Conservation (phyloP, 2,888 invertebrate genomes). For the Stenichneumon culpator region DNA sequence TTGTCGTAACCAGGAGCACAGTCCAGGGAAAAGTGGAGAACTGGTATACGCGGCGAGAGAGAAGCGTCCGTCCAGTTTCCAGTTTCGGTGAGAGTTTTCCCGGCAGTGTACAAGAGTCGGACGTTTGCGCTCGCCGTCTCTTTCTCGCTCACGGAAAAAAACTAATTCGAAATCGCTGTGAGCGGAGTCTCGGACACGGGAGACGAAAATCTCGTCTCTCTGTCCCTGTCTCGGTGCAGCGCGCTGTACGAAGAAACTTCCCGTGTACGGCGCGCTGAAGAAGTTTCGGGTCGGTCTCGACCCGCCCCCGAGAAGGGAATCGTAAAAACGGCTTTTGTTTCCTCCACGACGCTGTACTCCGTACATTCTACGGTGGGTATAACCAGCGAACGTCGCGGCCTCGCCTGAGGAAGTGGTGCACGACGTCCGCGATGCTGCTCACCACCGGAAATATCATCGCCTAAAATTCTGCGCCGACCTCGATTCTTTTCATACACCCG, state of each 20-base stretch:
- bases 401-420: slow-evolving; percentile 39
- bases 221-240: slow-evolving; percentile 29
- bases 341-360: slow-evolving; percentile 31
- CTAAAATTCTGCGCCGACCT: slow-evolving; percentile 46
- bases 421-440: slow-evolving; percentile 31
- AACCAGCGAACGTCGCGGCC: slow-evolving; percentile 2
- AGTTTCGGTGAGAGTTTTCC: slow-evolving; percentile 54
- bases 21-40: slow-evolving; percentile 44
- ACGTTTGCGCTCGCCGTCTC: slow-evolving; percentile 21
- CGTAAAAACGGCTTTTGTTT: slow-evolving; percentile 69
- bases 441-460: slow-evolving; percentile 54
- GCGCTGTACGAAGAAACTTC: slow-evolving; percentile 60
- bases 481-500: slow-evolving; percentile 37
- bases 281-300: slow-evolving; percentile 50
- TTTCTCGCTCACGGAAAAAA: slow-evolving; percentile 22
- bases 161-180: slow-evolving; percentile 67
- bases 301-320: slow-evolving; percentile 22
- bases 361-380: slow-evolving; percentile 36
- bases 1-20: slow-evolving; percentile 28
- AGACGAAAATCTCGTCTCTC: slow-evolving; percentile 48
- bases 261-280: slow-evolving; percentile 43
- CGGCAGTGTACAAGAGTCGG: slow-evolving; percentile 43
- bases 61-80: slow-evolving; percentile 42
- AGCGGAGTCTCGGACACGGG: slow-evolving; percentile 42
- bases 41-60: slow-evolving; percentile 13